Conservation (phyloP, 2,888 invertebrate species). For the Psylliodes chrysocephalus region DNA sequence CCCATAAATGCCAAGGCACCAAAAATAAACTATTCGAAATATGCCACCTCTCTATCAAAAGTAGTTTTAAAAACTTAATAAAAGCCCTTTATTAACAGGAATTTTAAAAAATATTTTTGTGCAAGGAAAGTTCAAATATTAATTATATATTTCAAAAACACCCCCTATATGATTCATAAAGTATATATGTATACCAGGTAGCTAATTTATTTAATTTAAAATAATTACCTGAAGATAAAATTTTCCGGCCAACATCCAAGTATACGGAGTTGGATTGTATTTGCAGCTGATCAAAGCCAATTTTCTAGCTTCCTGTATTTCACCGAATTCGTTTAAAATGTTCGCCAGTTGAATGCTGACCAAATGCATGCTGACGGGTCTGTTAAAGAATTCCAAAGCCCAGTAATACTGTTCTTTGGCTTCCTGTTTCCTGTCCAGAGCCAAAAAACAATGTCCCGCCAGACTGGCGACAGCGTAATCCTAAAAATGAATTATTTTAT, state of each 20-base stretch:
- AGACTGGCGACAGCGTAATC: constrained; percentile 56
- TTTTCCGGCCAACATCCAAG: constrained; percentile 57
- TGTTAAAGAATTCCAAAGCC: constrained; percentile 54
- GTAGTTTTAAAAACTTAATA: no score
- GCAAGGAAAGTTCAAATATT: no score
- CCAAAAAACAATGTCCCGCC: constrained; percentile 56
- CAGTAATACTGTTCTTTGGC: constrained; percentile 56
- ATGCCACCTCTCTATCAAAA: no score
- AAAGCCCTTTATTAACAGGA: no score
- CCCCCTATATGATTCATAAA: no score
- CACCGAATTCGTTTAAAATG: constrained; percentile 49
- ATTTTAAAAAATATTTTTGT: no score
- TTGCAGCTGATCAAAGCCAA: constrained; percentile 58
- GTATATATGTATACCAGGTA: no score
- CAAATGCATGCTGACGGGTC: constrained; percentile 58
- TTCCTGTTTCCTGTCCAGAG: constrained; percentile 47
- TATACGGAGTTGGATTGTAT: constrained; percentile 57
- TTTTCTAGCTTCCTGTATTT: constrained; percentile 57
- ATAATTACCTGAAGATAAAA: constrained; percentile 50
- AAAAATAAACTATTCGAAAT: no score
- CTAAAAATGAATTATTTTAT: constrained; percentile 49
- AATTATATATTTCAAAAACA: no score
- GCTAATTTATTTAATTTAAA: no score
- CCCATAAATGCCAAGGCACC: no score
- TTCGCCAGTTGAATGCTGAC: constrained; percentile 56